phyloP scores from a whole-genome alignment of 2,888 invertebrate genomes.

The Oxycera nigricornis region DNA sequence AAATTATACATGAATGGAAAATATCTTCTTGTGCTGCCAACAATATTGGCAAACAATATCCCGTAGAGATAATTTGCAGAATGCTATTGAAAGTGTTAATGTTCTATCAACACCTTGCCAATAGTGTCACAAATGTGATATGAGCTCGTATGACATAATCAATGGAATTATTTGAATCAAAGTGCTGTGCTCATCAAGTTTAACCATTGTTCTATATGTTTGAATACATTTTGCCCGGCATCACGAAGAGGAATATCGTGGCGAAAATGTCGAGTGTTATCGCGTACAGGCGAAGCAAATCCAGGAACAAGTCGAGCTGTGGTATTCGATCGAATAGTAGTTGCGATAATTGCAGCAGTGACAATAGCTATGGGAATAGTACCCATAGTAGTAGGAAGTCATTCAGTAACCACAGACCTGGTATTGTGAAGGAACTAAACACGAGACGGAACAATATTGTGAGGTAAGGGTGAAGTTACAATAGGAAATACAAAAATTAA shows the following conservation, averaged over 20 bases:
- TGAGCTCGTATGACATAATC: no score
- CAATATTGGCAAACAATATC: no score
- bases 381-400: constrained; percentile 1
- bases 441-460: constrained; percentile 27
- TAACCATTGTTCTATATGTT: constrained; percentile 27
- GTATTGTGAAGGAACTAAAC: constrained; percentile 23
- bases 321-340: constrained; percentile 4
- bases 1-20: no score
- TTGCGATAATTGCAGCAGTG: constrained; percentile 17
- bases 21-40: no score
- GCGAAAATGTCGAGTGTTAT: constrained; percentile 30
- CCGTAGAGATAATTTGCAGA: no score
- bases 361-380: constrained; percentile 8
- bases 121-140: no score
- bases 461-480: constrained; percentile 9
- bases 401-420: not conserved
- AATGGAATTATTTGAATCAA: no score
- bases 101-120: no score
- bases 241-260: constrained; percentile 9
- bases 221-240: not conserved
- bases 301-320: constrained; percentile 26
- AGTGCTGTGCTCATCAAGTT: no score
- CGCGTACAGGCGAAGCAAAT: constrained; percentile 17
- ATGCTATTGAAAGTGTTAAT: no score
- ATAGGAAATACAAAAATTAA: not conserved